Evolutionary conservation across 2,113 vertebrate genomes (phyloP), one percentile per base, ranked within the genome.

Genomic region (Ciconia boyciana): DNA sequence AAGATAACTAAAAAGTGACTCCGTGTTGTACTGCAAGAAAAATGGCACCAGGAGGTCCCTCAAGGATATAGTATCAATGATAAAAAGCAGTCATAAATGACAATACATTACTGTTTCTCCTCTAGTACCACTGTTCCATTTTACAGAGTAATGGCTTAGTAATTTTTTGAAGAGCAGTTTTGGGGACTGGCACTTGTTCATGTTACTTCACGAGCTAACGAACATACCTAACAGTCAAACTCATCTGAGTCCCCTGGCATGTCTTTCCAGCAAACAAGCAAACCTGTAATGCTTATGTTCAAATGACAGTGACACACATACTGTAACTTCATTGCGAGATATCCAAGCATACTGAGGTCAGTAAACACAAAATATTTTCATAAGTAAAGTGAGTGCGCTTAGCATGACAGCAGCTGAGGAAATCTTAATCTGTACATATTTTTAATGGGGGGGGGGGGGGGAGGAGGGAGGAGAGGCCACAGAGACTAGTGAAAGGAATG

Each of bases 11-110:
- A 81, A 89, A 87, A 62, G 54, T 13, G 1, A 43, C 29, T 75
- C 57, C 0, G 0, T 21, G 9, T 76, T 79, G 16, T 36, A 71
- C 28, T 44, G 69, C 65, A 96, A 89, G 74, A 81, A 87, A 94
- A 97, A 87, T 16, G 17, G 77, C 41, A 81, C 31, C 22, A 49
- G 54, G 19, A 89, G 52, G 44, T 82, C 69, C 90, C 48, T 81
- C 39, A 66, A n/a, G 48, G n/a, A 64, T 71, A 68, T 3, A 5
- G 51, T 57, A 89, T 78, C 34, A 75, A 81, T 41, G 46, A 87
- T 25, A 62, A 87, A 91, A 78, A 84, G 57, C 39, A 87, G 65
- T 69, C 52, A 72, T 48, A 89, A 95, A 62, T 57, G 36, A 60
- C 64, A 92, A 39, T 16, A 79, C 6, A 7, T 85, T 85, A 65